Base-by-base conservation (phyloP, 2,888 invertebrate genomes). In the Oscheius onirici region DNA sequence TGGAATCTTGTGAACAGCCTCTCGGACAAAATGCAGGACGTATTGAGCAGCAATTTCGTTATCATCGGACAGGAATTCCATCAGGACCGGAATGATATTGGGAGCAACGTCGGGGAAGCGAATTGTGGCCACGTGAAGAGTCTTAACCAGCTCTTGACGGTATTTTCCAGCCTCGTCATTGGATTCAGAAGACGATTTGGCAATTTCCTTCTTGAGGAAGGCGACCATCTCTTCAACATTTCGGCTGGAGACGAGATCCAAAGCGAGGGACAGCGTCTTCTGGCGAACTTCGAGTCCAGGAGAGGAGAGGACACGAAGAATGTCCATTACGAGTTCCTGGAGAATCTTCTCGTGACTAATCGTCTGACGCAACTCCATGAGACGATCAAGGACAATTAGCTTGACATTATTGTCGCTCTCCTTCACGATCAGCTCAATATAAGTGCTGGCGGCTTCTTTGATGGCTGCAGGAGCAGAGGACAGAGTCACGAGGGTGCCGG, bases 371-470 rank as follows among this genome's bases (percentile, higher is more conserved):
- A 99, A 91, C 1, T 93, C 93, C 80, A 94, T 92, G 76, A 99
- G 90, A 22, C 97, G 92, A 86, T 96, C 97, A 84, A 99, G 90
- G 10, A 99, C 97, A 83, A 99, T 99, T 71, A 99, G 90, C 90
- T 99, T 99, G 17, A 99, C 97, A 90, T 99, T 99, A 90, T 99
- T 99, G 89, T 99, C 99, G 89, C 96, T 96, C 89, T 99, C 99
- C 89, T 97, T 99, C n/a, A 97, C 93, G 75, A 99, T 95, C 81
- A 99, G 90, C 88, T 99, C 99, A 86, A 99, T 97, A 90, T 99
- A 99, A 89, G 97, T 96, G 46, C 93, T 93, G 1, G 97, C 97
- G 0, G 99, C 99, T 40, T 95, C 95, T 92, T 91, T 95, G 77
- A 99, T 93, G 8, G 99, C 97, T 11, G 97, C 95, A 0, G 99